These are phyloP conservation scores for Pelobates cultripes DNA, from an alignment of 2,797 vertebrate genomes.

Conservation along the genomic window DNA sequence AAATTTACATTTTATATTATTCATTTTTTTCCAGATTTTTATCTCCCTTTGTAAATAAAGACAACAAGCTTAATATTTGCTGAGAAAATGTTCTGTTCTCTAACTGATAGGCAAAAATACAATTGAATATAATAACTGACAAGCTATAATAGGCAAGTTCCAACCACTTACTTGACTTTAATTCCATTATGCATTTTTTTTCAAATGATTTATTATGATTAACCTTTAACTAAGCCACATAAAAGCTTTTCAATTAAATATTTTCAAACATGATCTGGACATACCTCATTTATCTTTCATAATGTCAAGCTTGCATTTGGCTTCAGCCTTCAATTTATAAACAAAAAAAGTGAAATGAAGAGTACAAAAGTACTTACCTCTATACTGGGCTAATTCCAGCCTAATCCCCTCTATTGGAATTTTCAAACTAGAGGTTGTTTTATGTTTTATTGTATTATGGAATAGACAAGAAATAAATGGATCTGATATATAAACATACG, in stretches of 20 bases:
- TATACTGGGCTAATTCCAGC: background rate
- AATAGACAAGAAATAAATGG: too few species aligned
- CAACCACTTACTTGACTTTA: too few species aligned
- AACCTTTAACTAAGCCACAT: background rate
- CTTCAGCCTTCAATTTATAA: background rate
- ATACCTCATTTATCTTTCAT: background rate
- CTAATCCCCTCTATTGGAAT: background rate
- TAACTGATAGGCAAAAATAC: too few species aligned
- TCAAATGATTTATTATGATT: background rate
- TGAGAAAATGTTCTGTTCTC: too few species aligned
- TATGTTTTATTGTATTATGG: too few species aligned
- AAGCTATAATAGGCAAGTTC: too few species aligned
- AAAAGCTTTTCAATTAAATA: conserved; percentile 1
- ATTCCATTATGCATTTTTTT: background rate
- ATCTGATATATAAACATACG: too few species aligned
- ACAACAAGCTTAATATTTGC: too few species aligned
- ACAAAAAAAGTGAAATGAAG: background rate
- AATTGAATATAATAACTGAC: too few species aligned
- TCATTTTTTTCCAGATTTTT: too few species aligned
- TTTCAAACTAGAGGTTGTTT: background rate
- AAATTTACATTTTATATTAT: too few species aligned
- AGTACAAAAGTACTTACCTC: background rate
- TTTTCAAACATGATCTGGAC: background rate
- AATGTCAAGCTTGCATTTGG: background rate
- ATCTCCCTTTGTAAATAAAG: too few species aligned